Evolutionary conservation across 2,888 invertebrate species (phyloP).

Genomic region (Zhuqinia jingwanae): DNA sequence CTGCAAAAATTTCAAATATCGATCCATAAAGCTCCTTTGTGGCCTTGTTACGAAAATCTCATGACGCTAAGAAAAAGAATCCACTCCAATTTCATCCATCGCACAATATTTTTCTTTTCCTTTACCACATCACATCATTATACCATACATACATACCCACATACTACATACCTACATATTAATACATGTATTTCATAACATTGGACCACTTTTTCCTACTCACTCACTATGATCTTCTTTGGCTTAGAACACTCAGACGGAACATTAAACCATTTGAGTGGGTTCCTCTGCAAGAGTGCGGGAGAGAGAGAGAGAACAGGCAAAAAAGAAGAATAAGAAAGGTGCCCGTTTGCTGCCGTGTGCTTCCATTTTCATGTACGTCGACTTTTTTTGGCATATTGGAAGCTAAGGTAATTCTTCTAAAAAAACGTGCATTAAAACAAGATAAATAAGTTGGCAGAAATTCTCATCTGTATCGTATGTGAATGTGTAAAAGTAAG

Average conservation of each 20-base stretch:
- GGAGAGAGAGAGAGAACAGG: not conserved
- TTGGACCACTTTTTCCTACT: not conserved
- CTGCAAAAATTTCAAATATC: constrained; percentile 66
- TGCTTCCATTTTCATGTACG: not conserved
- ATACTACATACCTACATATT: not conserved
- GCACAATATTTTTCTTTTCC: not conserved
- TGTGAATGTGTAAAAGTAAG: too few relatives aligned
- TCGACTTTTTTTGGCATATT: not conserved
- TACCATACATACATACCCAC: not conserved
- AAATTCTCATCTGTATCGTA: too few relatives aligned
- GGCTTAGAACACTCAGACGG: not conserved
- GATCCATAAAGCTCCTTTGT: constrained; percentile 62
- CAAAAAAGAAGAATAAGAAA: not conserved
- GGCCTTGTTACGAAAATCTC: constrained; percentile 64
- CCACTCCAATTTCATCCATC: constrained; percentile 59
- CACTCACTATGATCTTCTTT: constrained; percentile 7
- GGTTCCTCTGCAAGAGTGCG: not conserved
- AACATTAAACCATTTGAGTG: not conserved
- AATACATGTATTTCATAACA: constrained; percentile 9
- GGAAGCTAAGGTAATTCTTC: too few relatives aligned
- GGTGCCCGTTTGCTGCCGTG: not conserved
- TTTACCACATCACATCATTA: not conserved
- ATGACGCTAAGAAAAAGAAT: constrained; percentile 54
- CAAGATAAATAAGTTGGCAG: too few relatives aligned
- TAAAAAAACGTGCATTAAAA: not conserved